Base-by-base conservation (phyloP, 2,888 invertebrate species). In the Plemyria rubiginata region DNA sequence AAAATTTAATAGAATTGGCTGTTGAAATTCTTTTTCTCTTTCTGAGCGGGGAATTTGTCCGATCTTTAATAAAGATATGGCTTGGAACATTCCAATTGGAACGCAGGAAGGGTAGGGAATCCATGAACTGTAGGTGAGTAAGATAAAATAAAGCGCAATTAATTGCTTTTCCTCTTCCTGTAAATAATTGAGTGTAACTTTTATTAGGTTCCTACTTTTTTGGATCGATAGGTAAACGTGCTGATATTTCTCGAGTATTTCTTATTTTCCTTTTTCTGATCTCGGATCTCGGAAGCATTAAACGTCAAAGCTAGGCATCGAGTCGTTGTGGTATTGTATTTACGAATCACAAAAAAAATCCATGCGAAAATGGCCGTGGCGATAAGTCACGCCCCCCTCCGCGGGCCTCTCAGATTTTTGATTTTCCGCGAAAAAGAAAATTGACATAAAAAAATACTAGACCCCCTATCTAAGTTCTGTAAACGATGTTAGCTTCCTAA, bases 1-100 rank as follows among this genome's bases (percentile, higher is more conserved):
- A 67, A 59, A 69, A 68, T 72, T 67, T 67, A 66, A 74, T 74
- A 74, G 70, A 69, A 72, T 68, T 64, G 60, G 28, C 69, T 54
- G 70, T 54, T 63, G 59, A 55, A 56, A 60, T 43, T 45, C 52
- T 53, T 53, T 58, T 55, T 59, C 45, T 58, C 48, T 63, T 28
- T 38, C 43, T 52, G 40, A 45, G 60, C 43, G 43, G 38, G 29
- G 60, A 63, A 64, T 60, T 64, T 64, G 59, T 56, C 60, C 53
- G 64, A 64, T 64, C 64, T 64, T 50, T 60, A 56, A 64, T 56
- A 64, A 56, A 64, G 64, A 64, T 64, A 64, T 60, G 59, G 53
- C 60, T 48, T 48, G 41, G 48, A 60, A 59, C 60, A 60, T 48
- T 64, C 49, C 52, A 64, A 48, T 60, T 60, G 55, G 52, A 59